Base-by-base conservation (phyloP, 30 jellyfish, hydroid and myxozoan species). In the Cassiopea andromeda region DNA sequence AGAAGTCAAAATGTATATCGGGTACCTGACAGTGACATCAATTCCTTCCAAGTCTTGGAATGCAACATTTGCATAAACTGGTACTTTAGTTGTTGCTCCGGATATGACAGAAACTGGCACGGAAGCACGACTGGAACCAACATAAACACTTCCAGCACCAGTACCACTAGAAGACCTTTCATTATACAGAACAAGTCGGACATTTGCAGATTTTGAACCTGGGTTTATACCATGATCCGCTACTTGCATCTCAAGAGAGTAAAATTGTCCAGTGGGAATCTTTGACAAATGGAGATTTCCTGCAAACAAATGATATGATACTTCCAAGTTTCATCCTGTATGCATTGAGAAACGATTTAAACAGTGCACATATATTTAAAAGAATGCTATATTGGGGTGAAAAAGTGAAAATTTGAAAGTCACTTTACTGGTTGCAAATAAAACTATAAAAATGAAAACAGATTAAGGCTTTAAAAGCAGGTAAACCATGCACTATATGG, bases 21-120 rank as follows among this genome's bases (percentile, higher is more conserved):
- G 89, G 46, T 80, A 88, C 80, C 69, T 82, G 4, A 92, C 46
- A 13, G 92, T 69, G 80, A 96, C 84, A 70, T 90, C 97, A 48
- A 92, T 64, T 19, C 91, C 99, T 46, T 82, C 97, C 2, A 96
- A 75, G 60, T 72, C 87, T 80, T 96, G 94, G 61, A 85, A 60
- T 18, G 98, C 99, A 71, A 81, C 75, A 60, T 92, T 85, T 43
- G 87, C 92, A 80, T 92, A 91, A 6, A 96, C 97, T 1, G 99
- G 98, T 5, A 96, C 96, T 13, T 82, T 76, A 3, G 78, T 68
- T 66, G 48, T 38, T 58, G 78, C 76, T 57, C 98, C 96, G 2
- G 96, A 76, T 15, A 83, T 16, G 47, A 82, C 58, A 12, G 91
- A 7, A 44, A 92, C 72, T 2, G 95, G 81, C 2, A 74, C 84